Conservation (phyloP, 2,797 vertebrate species). For the Chanos chanos region DNA sequence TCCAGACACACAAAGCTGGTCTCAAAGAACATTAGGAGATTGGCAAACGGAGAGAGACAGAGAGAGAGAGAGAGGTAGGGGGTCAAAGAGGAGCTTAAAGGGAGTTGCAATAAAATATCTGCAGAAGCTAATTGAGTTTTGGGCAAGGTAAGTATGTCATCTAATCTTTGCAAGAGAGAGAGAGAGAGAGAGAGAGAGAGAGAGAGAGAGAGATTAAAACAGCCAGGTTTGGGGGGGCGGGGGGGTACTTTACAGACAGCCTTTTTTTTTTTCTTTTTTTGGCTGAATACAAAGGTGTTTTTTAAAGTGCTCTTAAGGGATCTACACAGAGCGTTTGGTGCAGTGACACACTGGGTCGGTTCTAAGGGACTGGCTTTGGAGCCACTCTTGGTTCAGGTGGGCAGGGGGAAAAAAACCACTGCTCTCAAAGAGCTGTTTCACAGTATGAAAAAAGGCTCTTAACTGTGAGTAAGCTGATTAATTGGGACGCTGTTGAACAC, state of each 20-base stretch:
- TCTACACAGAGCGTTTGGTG: no score
- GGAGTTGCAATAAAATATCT: conserved; percentile 4
- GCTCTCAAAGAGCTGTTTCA: no score
- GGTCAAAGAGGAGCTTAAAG: neutral
- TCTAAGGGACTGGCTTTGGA: no score
- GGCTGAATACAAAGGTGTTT: no score
- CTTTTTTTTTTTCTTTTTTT: no score
- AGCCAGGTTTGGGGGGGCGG: neutral
- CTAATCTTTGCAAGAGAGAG: conserved; percentile 34
- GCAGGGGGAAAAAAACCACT: no score
- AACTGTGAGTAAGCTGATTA: conserved; percentile 23
- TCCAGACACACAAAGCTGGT: no score
- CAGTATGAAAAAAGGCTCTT: no score
- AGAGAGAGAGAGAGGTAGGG: neutral
- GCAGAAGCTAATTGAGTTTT: conserved; percentile 44
- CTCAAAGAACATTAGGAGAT: no score
- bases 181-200: neutral
- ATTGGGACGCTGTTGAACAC: conserved; percentile 8
- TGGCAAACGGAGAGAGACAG: neutral
- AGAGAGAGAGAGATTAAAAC: neutral
- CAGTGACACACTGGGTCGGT: no score
- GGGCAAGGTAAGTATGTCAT: conserved; percentile 57
- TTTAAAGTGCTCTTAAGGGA: no score
- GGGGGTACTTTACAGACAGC: neutral
- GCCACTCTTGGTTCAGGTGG: no score